A percentile compares a stretch with the other conserved stretches of the same genome.
Evolutionary conservation across 1,140 invertebrate species (phyloP).

Genomic region (Ooceraea biroi): DNA sequence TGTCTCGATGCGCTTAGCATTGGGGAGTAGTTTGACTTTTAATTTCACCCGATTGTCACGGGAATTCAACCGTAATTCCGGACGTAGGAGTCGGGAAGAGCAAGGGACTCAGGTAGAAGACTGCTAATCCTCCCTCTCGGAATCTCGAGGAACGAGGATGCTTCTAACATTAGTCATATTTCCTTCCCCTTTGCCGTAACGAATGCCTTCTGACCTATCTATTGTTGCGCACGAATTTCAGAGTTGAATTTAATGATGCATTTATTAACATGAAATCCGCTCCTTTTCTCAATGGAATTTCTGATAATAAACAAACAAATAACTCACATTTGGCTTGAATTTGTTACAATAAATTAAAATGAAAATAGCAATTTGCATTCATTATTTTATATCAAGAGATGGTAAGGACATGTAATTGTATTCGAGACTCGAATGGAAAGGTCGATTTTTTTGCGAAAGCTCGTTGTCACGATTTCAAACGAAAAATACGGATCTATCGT

Average conservation of each 20-base stretch:
- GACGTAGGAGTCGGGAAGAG: background rate
- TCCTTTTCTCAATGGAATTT: no score
- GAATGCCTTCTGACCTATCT: background rate
- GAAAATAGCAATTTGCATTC: conserved; percentile 7
- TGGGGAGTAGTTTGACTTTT: conserved; percentile 14
- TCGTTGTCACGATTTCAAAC: conserved; percentile 34
- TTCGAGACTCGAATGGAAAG: background rate
- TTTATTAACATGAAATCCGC: conserved; percentile 25
- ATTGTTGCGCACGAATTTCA: background rate
- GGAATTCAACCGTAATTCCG: background rate
- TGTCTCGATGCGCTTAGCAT: background rate
- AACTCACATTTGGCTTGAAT: no score
- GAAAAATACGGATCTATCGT: conserved; percentile 54
- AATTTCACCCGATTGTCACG: conserved; percentile 48
- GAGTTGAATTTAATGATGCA: background rate
- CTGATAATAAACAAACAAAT: no score
- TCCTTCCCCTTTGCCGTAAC: background rate
- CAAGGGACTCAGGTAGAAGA: conserved; percentile 32
- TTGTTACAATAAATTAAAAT: no score
- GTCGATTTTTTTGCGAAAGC: conserved; percentile 9
- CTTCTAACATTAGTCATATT: conserved; percentile 58
- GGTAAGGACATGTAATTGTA: background rate
- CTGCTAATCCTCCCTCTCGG: background rate
- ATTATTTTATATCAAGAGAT: background rate
- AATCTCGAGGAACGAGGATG: conserved; percentile 40